A percentile compares a stretch with the other conserved stretches of the same genome.
phyloP scores from a whole-genome alignment of 1,140 invertebrate genomes.

The Cecropterus lyciades region DNA sequence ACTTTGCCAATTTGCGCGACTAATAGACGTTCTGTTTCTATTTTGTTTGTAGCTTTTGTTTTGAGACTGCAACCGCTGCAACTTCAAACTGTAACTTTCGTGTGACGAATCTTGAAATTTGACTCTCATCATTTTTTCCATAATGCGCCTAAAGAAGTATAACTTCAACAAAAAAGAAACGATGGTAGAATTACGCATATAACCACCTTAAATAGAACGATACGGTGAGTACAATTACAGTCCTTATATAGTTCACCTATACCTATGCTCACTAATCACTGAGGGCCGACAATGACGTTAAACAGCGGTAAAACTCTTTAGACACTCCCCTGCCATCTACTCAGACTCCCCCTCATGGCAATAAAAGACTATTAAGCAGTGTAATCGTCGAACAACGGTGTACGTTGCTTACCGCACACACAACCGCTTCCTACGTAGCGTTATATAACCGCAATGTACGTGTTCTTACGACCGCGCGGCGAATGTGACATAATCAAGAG shows the following conservation, averaged over 20 bases:
- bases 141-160: no score
- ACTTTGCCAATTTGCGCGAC: no score
- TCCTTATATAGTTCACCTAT: neutral
- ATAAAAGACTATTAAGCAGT: conserved; percentile 29
- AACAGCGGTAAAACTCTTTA: conserved; percentile 21
- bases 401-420: conserved; percentile 27
- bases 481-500: conserved; percentile 46
- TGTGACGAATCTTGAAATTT: no score
- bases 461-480: conserved; percentile 15
- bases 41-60: no score
- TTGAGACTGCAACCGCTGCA: no score
- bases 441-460: conserved; percentile 27
- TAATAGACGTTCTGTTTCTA: no score
- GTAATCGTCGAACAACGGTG: conserved; percentile 24
- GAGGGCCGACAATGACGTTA: conserved; percentile 5
- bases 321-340: conserved; percentile 22
- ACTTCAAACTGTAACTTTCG: no score
- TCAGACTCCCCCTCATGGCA: conserved; percentile 8
- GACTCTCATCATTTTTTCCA: no score
- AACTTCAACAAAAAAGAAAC: no score
- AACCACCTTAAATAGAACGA: no score
- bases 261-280: conserved; percentile 11
- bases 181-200: no score
- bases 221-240: no score
- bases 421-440: conserved; percentile 4